A percentile compares a stretch with the other conserved stretches of the same genome.
These are phyloP conservation scores for Drosophila histrio DNA, from an alignment of 2,888 invertebrate species.

Conservation along the genomic window DNA sequence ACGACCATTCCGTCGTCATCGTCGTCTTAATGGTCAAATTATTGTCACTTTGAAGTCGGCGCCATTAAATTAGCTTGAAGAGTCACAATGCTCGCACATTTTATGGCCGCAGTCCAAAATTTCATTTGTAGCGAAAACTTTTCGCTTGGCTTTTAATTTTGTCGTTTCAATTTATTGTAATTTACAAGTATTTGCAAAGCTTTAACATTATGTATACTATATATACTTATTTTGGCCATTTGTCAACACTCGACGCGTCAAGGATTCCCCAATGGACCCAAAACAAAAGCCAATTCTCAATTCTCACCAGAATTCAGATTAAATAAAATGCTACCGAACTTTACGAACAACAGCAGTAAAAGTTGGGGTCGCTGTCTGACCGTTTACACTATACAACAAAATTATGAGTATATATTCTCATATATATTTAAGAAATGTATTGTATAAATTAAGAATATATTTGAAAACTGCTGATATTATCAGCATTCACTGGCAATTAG, in stretches of 20 bases:
- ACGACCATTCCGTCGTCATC: background rate
- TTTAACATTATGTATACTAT: slow-evolving; percentile 11
- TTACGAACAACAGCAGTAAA: background rate
- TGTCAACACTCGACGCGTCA: slow-evolving; percentile 34
- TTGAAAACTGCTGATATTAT: background rate
- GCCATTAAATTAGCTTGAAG: slow-evolving; percentile 58
- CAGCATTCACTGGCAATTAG: background rate
- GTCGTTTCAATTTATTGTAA: slow-evolving; percentile 1
- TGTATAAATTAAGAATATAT: no score
- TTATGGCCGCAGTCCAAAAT: slow-evolving; percentile 21
- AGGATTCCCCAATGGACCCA: slow-evolving; percentile 26
- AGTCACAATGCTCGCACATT: slow-evolving; percentile 9
- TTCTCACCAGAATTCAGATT: slow-evolving; percentile 11
- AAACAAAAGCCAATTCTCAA: slow-evolving; percentile 43
- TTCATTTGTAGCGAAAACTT: slow-evolving; percentile 6
- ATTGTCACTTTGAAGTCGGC: slow-evolving; percentile 77
- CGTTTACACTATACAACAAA: slow-evolving; percentile 16
- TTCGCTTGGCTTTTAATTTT: background rate
- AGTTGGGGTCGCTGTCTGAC: background rate
- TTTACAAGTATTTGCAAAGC: background rate
- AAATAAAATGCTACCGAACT: slow-evolving; percentile 17
- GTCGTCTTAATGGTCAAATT: slow-evolving; percentile 65
- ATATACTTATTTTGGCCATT: slow-evolving; percentile 29
- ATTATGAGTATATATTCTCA: no score
- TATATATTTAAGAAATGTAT: no score